Evolutionary conservation across 2,797 vertebrate genomes (phyloP).

Genomic region (Aphelocoma californica): DNA sequence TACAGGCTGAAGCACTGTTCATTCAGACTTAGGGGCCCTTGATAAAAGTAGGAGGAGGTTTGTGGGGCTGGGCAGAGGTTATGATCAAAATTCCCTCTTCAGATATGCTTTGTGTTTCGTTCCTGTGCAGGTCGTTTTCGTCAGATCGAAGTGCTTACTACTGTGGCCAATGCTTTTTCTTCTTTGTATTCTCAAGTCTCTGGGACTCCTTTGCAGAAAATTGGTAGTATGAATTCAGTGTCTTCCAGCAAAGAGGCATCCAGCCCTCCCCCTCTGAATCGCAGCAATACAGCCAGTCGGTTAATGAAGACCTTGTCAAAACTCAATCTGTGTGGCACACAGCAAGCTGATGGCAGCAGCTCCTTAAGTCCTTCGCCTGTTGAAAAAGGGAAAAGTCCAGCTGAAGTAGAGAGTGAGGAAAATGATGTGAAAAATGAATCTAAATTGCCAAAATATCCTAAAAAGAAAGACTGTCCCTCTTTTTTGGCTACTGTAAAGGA

Average conservation of each 20-base stretch:
- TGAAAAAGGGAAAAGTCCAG: slow-evolving; percentile 60
- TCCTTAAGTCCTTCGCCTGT: slow-evolving; percentile 18
- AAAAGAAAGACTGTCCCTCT: slow-evolving; percentile 82
- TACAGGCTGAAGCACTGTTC: background rate
- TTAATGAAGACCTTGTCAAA: slow-evolving; percentile 88
- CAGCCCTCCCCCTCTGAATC: slow-evolving; percentile 75
- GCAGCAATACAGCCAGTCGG: slow-evolving; percentile 84
- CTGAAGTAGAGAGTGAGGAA: slow-evolving; percentile 60
- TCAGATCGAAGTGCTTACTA: slow-evolving; percentile 96
- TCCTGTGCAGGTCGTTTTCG: slow-evolving; percentile 89
- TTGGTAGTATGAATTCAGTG: slow-evolving; percentile 78
- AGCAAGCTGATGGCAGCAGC: slow-evolving; percentile 54
- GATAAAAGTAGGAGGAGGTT: background rate
- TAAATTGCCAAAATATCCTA: slow-evolving; percentile 75
- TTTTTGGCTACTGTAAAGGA: slow-evolving; percentile 87
- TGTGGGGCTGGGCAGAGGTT: background rate
- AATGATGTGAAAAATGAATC: slow-evolving; percentile 71
- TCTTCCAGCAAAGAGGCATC: slow-evolving; percentile 75
- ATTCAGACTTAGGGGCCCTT: background rate
- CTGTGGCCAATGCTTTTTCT: slow-evolving; percentile 95
- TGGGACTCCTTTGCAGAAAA: slow-evolving; percentile 87
- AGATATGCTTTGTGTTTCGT: background rate
- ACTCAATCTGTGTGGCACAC: slow-evolving; percentile 77
- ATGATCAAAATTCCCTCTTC: background rate
- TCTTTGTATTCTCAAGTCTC: slow-evolving; percentile 97